Evolutionary conservation across 2,113 vertebrate species (phyloP).

Genomic region (Seriola quinqueradiata): DNA sequence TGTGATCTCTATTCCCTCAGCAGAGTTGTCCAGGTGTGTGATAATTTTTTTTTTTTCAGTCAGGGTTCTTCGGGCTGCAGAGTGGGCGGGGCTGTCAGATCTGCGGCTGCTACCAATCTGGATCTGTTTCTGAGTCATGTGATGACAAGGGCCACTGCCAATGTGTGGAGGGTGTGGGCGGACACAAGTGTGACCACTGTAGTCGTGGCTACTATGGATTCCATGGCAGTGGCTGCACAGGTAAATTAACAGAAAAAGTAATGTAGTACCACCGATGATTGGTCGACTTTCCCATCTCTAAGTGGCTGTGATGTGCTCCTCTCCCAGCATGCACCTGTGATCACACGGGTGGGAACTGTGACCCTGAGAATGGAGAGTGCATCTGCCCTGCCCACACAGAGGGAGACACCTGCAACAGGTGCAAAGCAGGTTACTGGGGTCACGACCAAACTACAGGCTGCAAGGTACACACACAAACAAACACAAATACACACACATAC

Average conservation of each 20-base stretch:
- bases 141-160: conserved; percentile 86
- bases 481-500: conserved; percentile 6
- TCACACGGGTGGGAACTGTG: conserved; percentile 91
- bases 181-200: conserved; percentile 89
- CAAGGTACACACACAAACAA: conserved; percentile 82
- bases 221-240: conserved; percentile 85
- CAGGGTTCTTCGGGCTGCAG: conserved; percentile 87
- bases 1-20: no score
- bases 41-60: conserved; percentile 75
- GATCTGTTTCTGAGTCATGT: conserved; percentile 86
- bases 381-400: conserved; percentile 90
- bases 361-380: conserved; percentile 87
- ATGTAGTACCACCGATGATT: background rate
- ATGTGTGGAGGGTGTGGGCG: conserved; percentile 87
- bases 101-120: conserved; percentile 88
- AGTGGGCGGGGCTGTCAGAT: conserved; percentile 84
- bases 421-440: conserved; percentile 89
- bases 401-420: conserved; percentile 88
- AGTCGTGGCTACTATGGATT: conserved; percentile 87
- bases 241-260: conserved; percentile 75
- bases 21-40: background rate
- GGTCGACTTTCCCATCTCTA: background rate
- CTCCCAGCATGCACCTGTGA: conserved; percentile 90
- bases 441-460: conserved; percentile 87
- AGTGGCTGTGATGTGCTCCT: background rate